phyloP scores from a whole-genome alignment of 2,888 invertebrate species.

The Drosophila pseudotakahashii region DNA sequence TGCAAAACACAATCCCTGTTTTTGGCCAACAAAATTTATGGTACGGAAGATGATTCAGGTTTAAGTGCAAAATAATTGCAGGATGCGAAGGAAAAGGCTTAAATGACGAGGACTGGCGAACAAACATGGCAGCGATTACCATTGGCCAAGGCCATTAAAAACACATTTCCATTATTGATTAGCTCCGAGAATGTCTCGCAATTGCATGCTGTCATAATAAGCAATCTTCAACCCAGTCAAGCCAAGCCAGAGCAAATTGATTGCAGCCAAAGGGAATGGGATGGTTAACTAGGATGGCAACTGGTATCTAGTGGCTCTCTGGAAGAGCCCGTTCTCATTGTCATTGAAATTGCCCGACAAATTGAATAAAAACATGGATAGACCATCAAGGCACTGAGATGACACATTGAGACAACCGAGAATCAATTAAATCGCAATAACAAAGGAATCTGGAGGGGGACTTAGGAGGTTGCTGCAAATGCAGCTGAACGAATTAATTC shows the following conservation, averaged over 20 bases:
- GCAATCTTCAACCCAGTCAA: constrained; percentile 31
- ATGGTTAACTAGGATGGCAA: neutral
- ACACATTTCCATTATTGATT: constrained; percentile 71
- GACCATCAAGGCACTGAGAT: constrained; percentile 38
- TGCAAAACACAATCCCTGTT: constrained; percentile 3
- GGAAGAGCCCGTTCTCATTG: constrained; percentile 25
- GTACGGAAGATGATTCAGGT: constrained; percentile 51
- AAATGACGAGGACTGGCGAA: constrained; percentile 18
- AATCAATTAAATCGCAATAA: constrained; percentile 69
- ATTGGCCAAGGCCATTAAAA: constrained; percentile 47
- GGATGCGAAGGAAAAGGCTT: constrained; percentile 33
- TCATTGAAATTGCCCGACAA: constrained; percentile 65
- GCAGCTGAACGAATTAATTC: constrained; percentile 8
- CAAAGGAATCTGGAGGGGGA: constrained; percentile 33
- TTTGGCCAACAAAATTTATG: constrained; percentile 45
- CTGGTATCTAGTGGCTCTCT: constrained; percentile 1
- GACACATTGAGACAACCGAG: constrained; percentile 52
- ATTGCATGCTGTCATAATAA: constrained; percentile 65
- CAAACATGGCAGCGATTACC: constrained; percentile 31
- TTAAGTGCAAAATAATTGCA: constrained; percentile 72
- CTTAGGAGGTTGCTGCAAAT: neutral
- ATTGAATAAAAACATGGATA: constrained; percentile 76
- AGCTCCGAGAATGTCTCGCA: constrained; percentile 53
- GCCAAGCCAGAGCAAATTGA: constrained; percentile 49
- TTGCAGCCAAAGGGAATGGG: constrained; percentile 30